phyloP scores from a whole-genome alignment of 2,888 invertebrate species.

The Chrysolina haemoptera region DNA sequence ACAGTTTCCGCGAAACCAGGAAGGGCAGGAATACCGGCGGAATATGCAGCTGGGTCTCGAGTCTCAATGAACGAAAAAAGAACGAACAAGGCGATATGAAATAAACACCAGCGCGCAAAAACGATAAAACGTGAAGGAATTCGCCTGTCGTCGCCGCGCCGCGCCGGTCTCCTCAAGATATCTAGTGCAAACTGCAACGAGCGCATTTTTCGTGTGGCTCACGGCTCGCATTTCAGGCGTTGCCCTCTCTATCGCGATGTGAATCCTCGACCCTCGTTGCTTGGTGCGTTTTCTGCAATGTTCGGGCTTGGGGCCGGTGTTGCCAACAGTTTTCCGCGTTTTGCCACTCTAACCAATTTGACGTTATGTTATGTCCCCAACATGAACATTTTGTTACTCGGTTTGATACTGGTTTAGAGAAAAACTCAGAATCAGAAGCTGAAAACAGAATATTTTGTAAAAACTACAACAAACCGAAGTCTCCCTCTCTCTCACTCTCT shows the following conservation, averaged over 20 bases:
- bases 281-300: neutral
- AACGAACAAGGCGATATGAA: neutral
- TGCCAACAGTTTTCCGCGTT: neutral
- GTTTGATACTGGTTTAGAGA: too few species aligned
- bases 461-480: too few species aligned
- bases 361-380: too few species aligned
- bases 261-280: neutral
- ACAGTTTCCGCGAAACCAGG: neutral
- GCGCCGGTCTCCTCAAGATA: too few species aligned
- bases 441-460: too few species aligned
- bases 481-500: too few species aligned
- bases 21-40: neutral
- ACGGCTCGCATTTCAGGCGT: slow-evolving; percentile 23
- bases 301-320: neutral
- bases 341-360: too few species aligned
- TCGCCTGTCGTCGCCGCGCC: slow-evolving; percentile 13
- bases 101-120: slow-evolving; percentile 16
- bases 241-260: slow-evolving; percentile 3
- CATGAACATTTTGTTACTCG: too few species aligned
- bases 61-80: slow-evolving; percentile 7
- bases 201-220: slow-evolving; percentile 22
- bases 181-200: slow-evolving; percentile 14
- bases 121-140: slow-evolving; percentile 29
- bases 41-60: slow-evolving; percentile 5
- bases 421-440: too few species aligned